Evolutionary conservation across 2,888 invertebrate species (phyloP), one percentile per base, ranked within the genome.

Genomic region (Pimpla rufipes): DNA sequence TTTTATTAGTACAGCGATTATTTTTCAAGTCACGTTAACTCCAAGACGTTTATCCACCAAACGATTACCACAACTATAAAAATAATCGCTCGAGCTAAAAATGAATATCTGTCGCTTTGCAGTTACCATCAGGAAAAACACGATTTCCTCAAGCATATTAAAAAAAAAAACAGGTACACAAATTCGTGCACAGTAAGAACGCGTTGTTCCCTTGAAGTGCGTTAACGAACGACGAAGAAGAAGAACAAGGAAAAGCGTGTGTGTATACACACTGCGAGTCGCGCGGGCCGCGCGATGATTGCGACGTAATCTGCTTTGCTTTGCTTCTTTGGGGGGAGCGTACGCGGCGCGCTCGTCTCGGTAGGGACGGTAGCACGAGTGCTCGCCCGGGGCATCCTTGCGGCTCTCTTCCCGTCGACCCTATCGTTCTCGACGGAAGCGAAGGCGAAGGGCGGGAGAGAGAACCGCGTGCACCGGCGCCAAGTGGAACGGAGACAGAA

Each of bases 271-370:
- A 75, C 8, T 16, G 62, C 37, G 78, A 59, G 73, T 84, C 81
- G 86, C 84, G 88, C 86, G 88, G 89, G 81, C 57, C 76, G 87
- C 82, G 85, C 87, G 87, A 86, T 93, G 91, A 93, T 92, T 93
- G 93, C 91, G 88, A 85, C 87, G 87, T 93, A 93, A 93, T 93
- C 92, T 92, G 90, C 90, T 92, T 93, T 92, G 90, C 88, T 90
- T 90, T 89, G 90, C 88, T 88, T 89, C 88, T 80, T 80, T 79
- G 86, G 85, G 76, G 78, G 62, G 75, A 37, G 37, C 16, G 62
- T 71, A 50, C 77, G 83, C 64, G 62, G 75, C 16, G 37, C 16
- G 62, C 75, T 55, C 77, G 83, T 68, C 68, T 64, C 79, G 29
- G 47, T 68, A 68, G 74, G 84, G 79, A 73, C 42, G 84, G 79